phyloP scores from a whole-genome alignment of 2,888 invertebrate species.

The Eurois occulta region DNA sequence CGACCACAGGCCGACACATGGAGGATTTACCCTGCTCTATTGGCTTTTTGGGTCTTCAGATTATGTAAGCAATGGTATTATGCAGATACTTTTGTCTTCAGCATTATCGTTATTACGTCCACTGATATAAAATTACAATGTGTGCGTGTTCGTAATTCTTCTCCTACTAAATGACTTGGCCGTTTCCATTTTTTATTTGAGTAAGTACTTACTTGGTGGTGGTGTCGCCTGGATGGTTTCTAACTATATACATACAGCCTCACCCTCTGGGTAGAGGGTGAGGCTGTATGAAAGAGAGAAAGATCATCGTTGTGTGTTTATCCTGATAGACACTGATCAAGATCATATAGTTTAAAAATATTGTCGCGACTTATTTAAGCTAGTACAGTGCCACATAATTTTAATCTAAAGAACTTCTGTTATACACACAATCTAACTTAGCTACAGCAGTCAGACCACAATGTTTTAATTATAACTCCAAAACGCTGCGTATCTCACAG shows the following conservation, averaged over 20 bases:
- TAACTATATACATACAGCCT: too few species aligned
- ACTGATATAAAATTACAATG: background rate
- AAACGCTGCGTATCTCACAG: constrained; percentile 25
- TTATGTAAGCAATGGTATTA: background rate
- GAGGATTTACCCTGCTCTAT: constrained; percentile 52
- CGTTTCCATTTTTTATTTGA: background rate
- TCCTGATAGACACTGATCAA: background rate
- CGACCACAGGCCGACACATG: constrained; percentile 61
- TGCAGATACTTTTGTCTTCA: background rate
- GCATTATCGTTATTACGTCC: background rate
- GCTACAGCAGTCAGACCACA: constrained; percentile 17
- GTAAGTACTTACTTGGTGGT: background rate
- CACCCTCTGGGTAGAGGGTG: too few species aligned
- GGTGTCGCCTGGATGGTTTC: background rate
- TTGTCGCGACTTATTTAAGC: background rate
- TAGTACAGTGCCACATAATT: background rate
- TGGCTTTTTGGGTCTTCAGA: constrained; percentile 34
- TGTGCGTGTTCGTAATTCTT: background rate
- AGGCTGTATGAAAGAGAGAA: background rate
- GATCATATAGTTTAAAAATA: background rate
- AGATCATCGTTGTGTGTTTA: background rate
- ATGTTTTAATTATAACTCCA: constrained; percentile 44
- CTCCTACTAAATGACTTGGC: background rate
- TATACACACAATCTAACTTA: constrained; percentile 1
- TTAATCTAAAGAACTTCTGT: constrained; percentile 12